A percentile compares a stretch with the other conserved stretches of the same genome.
Evolutionary conservation across 1,140 invertebrate genomes (phyloP).

Genomic region (Drosophila ohnishii): DNA sequence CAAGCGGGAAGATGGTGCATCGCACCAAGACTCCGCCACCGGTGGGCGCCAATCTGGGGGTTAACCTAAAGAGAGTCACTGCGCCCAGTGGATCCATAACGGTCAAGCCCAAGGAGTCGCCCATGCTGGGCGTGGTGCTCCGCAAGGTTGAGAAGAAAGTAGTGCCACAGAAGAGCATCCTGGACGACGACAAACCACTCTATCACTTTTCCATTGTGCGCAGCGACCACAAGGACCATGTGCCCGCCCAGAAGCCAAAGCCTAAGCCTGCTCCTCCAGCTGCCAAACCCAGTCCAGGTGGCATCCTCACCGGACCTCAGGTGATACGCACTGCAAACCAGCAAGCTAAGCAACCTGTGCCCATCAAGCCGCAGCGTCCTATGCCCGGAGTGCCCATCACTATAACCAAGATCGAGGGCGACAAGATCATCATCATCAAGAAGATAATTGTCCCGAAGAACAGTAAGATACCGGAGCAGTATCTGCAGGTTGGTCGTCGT

Average conservation of each 20-base stretch:
- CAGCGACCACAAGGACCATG: slow-evolving; percentile 70
- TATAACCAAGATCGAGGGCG: slow-evolving; percentile 81
- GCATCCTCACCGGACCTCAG: slow-evolving; percentile 73
- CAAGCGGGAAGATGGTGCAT: slow-evolving; percentile 74
- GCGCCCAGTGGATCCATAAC: slow-evolving; percentile 68
- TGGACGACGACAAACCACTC: slow-evolving; percentile 79
- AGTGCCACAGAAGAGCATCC: slow-evolving; percentile 74
- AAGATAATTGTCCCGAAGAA: slow-evolving; percentile 81
- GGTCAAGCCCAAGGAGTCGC: slow-evolving; percentile 74
- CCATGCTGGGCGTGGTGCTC: slow-evolving; percentile 79
- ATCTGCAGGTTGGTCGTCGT: slow-evolving; percentile 77
- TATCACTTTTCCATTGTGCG: slow-evolving; percentile 81
- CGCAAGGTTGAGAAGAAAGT: slow-evolving; percentile 77
- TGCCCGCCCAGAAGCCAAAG: slow-evolving; percentile 64
- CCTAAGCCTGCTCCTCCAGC: slow-evolving; percentile 68
- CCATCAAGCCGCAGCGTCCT: slow-evolving; percentile 62
- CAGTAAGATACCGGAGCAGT: slow-evolving; percentile 82
- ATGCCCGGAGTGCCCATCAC: slow-evolving; percentile 74
- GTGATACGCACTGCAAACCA: slow-evolving; percentile 37
- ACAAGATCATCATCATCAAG: slow-evolving; percentile 83
- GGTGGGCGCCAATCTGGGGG: slow-evolving; percentile 73
- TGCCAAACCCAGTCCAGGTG: slow-evolving; percentile 64
- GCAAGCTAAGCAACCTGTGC: slow-evolving; percentile 36
- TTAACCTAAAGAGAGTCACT: slow-evolving; percentile 68
- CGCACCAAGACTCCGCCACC: slow-evolving; percentile 79